Evolutionary conservation across 2,888 invertebrate species (phyloP), one percentile per base, ranked within the genome.

Genomic region (Tipula vernalis): DNA sequence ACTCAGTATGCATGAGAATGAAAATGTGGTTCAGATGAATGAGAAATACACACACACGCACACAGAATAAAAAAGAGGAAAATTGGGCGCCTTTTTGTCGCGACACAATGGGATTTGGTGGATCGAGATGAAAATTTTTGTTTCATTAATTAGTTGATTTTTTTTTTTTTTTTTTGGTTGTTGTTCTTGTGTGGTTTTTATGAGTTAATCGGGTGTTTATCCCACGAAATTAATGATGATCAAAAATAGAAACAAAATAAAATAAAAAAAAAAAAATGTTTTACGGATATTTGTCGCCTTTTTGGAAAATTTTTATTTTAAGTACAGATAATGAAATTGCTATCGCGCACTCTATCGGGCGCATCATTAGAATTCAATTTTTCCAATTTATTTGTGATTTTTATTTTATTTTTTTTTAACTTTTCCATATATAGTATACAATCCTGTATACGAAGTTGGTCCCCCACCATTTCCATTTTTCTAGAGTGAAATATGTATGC

Each of bases 81-180:
- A 36, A 86, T 86, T 83, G n/a, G 91, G 91, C 91, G 91, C 91
- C 91, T 90, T 88, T 88, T 89, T 89, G 91, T 90, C 91, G 91
- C 91, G 91, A 90, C 91, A 91, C 90, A 28, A 90, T 90, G 89
- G 90, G 90, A 90, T 91, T 90, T 89, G 89, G 89, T 91, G 90
- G 90, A 90, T 89, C 86, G 87, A 47, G 28, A 71, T 28, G 71
- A 71, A 28, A n/a, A 28, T 71, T 71, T 71, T 28, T 71, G 18
- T 71, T 71, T 71, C 28, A 71, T 71, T 71, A 71, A 71, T 71
- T 71, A 71, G 71, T 71, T 10, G 12, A 28, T 28, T 28, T 28
- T 28, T 2, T 28, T 28, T 28, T 28, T 28, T 28, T 28, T 28
- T 28, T 28, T 28, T 28, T 28, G 28, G n/a, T 71, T 71, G 71